Evolutionary conservation across 2,113 vertebrate species (phyloP), one percentile per base, ranked within the genome.

Genomic region (Brachyistius frenatus): DNA sequence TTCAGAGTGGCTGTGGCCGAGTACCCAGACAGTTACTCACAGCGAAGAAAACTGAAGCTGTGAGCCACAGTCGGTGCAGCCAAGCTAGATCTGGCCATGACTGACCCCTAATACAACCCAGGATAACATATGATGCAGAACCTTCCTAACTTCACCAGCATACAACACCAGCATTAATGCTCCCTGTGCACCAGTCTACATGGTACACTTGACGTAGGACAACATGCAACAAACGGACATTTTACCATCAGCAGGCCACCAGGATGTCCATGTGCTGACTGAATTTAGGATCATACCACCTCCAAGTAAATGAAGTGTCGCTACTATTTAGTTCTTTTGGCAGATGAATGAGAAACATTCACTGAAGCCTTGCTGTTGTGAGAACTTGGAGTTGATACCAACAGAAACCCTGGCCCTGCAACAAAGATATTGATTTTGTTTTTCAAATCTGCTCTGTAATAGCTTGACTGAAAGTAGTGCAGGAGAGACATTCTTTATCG

Each of bases 401-500:
- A 53, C 23, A 65, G 52, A 57, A 66, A 73, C 13, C 36, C 36
- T 44, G 62, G 41, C 62, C 23, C 32, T 76, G 53, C 31, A 56
- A 39, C 54, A 35, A 1, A 50, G 11, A 52, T 31, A 66, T 60
- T 55, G 50, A 66, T 76, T 67, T 41, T 60, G 33, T 76, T 77
- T 72, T 64, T 64, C 41, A 62, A 80, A 54, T 80, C 69, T 80
- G 35, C 54, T 60, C 62, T 54, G 69, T 44, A 71, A 64, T 57
- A 9, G 44, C 23, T 57, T 69, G 36, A 23, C 66, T 47, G 57
- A 64, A 32, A 47, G 53, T 36, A 53, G 35, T 46, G 32, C 54
- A 66, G 61, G 6, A 66, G 53, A 66, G 41, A 79, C 54, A 66
- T 79, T 72, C 46, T 55, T 78, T 66, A 78, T 15, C 64, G 49